These are phyloP conservation scores for Apistogramma diplotaenia DNA, from an alignment of 2,113 vertebrate genomes.

Conservation along the genomic window DNA sequence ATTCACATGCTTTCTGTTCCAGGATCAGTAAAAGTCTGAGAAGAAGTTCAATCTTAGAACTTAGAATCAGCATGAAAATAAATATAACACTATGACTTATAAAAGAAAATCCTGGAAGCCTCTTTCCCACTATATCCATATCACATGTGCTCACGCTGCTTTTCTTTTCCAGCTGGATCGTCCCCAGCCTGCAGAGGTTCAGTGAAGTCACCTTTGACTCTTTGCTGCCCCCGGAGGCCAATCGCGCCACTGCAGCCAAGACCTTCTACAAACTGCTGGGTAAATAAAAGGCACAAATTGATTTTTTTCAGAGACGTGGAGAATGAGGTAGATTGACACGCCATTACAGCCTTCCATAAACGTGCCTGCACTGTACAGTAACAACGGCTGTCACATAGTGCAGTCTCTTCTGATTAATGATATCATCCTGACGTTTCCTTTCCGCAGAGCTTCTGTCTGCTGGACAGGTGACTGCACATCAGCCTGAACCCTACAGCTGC, in stretches of 20 bases:
- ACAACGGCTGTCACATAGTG: neutral
- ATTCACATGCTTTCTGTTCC: neutral
- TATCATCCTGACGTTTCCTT: neutral
- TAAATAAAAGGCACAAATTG: constrained; percentile 12
- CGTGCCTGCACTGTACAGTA: neutral
- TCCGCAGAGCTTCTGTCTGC: constrained; percentile 56
- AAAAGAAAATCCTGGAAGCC: neutral
- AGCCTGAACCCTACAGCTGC: constrained; percentile 29
- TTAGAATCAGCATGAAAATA: neutral
- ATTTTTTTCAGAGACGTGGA: neutral
- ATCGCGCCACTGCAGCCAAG: constrained; percentile 42
- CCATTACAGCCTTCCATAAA: neutral
- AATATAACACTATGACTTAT: neutral
- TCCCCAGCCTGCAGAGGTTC: constrained; percentile 24
- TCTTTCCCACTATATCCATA: neutral
- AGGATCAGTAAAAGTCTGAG: neutral
- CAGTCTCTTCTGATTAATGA: neutral
- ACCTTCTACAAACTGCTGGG: constrained; percentile 39
- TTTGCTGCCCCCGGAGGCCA: constrained; percentile 47
- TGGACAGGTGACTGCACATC: constrained; percentile 18
- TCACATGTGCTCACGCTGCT: neutral
- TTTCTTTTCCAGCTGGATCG: constrained; percentile 40
- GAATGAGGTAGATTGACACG: neutral
- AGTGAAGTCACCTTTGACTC: constrained; percentile 43
- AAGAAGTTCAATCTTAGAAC: too few relatives aligned